Evolutionary conservation across 2,888 invertebrate genomes (phyloP).

Genomic region (Oligia fasciuncula): DNA sequence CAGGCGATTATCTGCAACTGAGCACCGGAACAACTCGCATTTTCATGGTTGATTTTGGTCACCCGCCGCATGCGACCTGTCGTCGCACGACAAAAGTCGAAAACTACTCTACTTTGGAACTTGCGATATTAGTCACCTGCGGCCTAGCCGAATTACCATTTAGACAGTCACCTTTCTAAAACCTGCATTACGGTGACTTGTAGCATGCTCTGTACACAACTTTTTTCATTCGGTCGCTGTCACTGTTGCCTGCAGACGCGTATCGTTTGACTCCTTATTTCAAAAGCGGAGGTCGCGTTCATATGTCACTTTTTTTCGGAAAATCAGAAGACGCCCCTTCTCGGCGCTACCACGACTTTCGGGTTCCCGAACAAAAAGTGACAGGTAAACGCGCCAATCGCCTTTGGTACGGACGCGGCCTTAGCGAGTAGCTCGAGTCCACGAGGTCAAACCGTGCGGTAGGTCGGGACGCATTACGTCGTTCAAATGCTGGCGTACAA

Average conservation of each 20-base stretch:
- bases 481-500: not conserved
- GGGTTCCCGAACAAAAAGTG: not conserved
- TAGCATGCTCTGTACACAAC: not conserved
- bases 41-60: no score
- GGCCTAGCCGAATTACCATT: no score
- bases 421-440: not conserved
- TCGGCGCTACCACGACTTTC: not conserved
- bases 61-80: no score
- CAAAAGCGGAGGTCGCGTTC: not conserved
- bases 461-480: constrained; percentile 11
- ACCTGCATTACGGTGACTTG: no score
- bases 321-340: not conserved
- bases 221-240: not conserved
- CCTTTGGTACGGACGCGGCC: not conserved
- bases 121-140: no score
- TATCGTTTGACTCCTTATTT: not conserved
- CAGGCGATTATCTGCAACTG: no score
- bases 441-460: constrained; percentile 10
- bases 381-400: not conserved
- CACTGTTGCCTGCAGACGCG: not conserved
- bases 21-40: no score
- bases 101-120: no score
- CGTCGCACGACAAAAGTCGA: no score
- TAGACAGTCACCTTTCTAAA: no score
- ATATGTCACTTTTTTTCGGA: not conserved